A percentile compares a stretch with the other conserved stretches of the same genome.
phyloP scores from a whole-genome alignment of 2,888 invertebrate species.

The Erebia ligea region DNA sequence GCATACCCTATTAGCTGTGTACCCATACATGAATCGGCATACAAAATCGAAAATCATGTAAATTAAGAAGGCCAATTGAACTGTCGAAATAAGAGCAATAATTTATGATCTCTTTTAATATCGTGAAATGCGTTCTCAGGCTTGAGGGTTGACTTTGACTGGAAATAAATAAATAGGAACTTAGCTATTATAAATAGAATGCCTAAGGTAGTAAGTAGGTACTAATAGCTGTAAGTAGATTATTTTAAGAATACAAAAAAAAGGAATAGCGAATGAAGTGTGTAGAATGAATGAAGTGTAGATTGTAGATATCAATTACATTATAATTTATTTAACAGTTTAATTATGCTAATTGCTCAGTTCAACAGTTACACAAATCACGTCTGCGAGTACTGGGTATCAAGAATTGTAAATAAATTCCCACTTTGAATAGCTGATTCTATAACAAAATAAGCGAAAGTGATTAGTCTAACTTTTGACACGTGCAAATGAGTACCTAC shows the following conservation, averaged over 20 bases:
- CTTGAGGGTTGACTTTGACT: too few relatives aligned
- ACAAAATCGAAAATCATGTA: constrained; percentile 24
- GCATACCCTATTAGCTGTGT: neutral
- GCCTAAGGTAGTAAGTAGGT: too few relatives aligned
- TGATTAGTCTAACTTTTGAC: neutral
- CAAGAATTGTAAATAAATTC: neutral
- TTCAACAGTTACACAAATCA: constrained; percentile 5
- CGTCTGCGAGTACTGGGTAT: neutral
- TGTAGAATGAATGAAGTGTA: too few relatives aligned
- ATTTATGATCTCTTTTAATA: neutral
- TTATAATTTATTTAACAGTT: neutral
- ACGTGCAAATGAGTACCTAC: too few relatives aligned
- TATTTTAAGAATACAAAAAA: too few relatives aligned
- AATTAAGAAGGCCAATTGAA: constrained; percentile 5
- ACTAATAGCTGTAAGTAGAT: too few relatives aligned
- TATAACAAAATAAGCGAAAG: constrained; percentile 2
- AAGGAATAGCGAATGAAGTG: too few relatives aligned
- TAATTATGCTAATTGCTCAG: neutral
- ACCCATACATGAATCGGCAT: constrained; percentile 7
- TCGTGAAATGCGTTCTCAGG: too few relatives aligned
- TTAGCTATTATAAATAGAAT: too few relatives aligned
- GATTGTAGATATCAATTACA: neutral
- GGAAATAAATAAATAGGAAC: too few relatives aligned
- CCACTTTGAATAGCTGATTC: neutral
- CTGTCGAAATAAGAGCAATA: constrained; percentile 1